Base-by-base conservation (phyloP, 2,113 vertebrate genomes). In the Corydoras sp. region DNA sequence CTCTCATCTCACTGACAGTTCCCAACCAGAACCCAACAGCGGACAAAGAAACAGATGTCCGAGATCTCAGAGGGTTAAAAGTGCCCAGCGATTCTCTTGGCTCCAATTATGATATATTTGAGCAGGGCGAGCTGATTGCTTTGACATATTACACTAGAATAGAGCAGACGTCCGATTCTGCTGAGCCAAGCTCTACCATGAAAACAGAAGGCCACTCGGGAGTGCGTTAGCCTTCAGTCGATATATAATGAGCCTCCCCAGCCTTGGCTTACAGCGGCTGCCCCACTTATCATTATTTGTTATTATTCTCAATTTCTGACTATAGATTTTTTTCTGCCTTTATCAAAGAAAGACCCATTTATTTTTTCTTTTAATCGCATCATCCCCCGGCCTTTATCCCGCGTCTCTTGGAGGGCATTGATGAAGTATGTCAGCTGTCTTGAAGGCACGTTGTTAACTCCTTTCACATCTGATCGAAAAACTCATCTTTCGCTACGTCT, bases 231-330 rank as follows among this genome's bases (percentile, higher is more conserved):
- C 67, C 61, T 61, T 30, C n/a, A 56, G 79, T 87, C 83, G n/a
- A 87, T 89, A 84, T 71, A 76, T 79, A 87, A 76, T 76, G 74
- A 77, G 77, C 79, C 81, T 82, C 51, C 35, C 77, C 77, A 74
- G 80, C 80, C 82, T 81, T 80, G 69, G 80, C 76, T 81, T 76
- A 80, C 81, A 79, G 79, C 83, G 75, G 65, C 72, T 78, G 78
- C 77, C 29, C 55, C 78, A 86, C 77, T 80, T 77, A 79, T 76
- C 49, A 76, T 84, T 86, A 84, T 83, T 84, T 83, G 79, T 84
- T 83, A 86, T 88, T 85, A 84, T 84, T 82, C 79, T 80, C 65
- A 77, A 78, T 86, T 83, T 85, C 82, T 74, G 29, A 0, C 10
- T 31, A 82, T 84, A 72, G 80, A 86, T 83, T 82, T 67, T 2